Percentiles rank a stretch among this genome's conserved stretches.
phyloP scores from a whole-genome alignment of 2,797 vertebrate genomes.

The Prionace glauca region DNA sequence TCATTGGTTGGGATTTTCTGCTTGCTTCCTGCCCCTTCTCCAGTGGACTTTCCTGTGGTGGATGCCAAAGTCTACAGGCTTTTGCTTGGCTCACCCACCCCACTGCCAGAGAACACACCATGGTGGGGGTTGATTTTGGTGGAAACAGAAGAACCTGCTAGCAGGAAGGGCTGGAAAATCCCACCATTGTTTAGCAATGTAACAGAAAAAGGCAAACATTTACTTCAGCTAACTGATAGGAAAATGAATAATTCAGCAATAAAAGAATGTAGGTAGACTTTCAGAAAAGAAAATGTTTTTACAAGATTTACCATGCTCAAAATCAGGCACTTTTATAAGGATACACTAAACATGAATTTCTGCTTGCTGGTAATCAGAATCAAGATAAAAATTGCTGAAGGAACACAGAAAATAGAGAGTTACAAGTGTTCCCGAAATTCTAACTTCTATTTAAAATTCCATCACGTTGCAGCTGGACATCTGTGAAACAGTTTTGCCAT shows the following conservation, averaged over 20 bases:
- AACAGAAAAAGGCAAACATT: not conserved
- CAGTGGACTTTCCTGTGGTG: too few species aligned
- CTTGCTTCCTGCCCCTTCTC: too few species aligned
- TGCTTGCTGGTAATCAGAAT: not conserved
- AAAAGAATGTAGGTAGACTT: not conserved
- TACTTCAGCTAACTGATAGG: not conserved
- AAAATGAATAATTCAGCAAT: not conserved
- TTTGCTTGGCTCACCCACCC: too few species aligned
- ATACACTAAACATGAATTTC: not conserved
- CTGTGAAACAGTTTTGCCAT: not conserved
- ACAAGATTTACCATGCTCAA: not conserved
- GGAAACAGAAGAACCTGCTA: too few species aligned
- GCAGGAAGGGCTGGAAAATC: too few species aligned
- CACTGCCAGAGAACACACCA: too few species aligned
- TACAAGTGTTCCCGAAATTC: not conserved
- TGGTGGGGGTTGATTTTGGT: too few species aligned
- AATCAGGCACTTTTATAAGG: not conserved
- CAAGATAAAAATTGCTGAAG: not conserved
- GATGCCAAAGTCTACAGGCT: too few species aligned
- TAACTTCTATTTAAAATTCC: too few species aligned
- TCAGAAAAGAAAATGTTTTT: not conserved
- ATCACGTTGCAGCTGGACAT: not conserved
- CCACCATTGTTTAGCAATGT: not conserved
- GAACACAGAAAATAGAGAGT: not conserved
- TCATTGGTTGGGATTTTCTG: not conserved